Evolutionary conservation across 2,113 vertebrate species (phyloP).

Genomic region (Ifrita kowaldi): DNA sequence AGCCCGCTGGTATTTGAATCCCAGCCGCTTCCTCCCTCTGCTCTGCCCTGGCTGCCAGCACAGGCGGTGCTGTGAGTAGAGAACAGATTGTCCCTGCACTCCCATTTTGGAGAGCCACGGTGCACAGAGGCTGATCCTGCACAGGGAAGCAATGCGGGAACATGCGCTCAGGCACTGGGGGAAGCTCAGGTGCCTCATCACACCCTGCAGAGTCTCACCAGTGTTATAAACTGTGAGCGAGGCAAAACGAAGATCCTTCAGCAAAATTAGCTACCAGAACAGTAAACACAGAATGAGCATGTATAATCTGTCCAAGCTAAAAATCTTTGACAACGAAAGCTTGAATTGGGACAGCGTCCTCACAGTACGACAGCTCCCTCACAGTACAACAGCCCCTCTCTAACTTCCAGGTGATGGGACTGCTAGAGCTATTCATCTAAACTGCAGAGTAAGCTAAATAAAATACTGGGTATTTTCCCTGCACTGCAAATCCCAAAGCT

Average conservation of each 20-base stretch:
- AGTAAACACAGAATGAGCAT: fast-evolving
- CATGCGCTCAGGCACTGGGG: fast-evolving
- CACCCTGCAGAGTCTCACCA: fast-evolving
- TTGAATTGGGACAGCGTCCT: background rate
- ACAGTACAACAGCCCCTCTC: too few species aligned
- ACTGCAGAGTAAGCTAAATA: background rate
- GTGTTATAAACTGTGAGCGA: fast-evolving
- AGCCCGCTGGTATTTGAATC: background rate
- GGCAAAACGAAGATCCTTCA: background rate
- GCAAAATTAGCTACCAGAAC: background rate
- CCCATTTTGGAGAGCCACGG: background rate
- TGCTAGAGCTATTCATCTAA: background rate
- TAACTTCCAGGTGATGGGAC: background rate
- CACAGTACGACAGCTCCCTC: background rate
- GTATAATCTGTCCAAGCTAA: background rate
- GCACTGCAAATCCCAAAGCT: background rate
- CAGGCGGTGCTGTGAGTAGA: background rate
- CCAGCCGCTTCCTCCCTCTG: background rate
- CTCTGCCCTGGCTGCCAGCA: background rate
- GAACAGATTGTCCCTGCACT: background rate
- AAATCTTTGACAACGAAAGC: background rate
- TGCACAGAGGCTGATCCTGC: fast-evolving
- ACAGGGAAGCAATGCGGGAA: fast-evolving
- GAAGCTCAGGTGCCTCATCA: background rate
- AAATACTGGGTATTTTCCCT: background rate